Evolutionary conservation across 1,140 invertebrate genomes (phyloP).

Genomic region (Panonychus citri): DNA sequence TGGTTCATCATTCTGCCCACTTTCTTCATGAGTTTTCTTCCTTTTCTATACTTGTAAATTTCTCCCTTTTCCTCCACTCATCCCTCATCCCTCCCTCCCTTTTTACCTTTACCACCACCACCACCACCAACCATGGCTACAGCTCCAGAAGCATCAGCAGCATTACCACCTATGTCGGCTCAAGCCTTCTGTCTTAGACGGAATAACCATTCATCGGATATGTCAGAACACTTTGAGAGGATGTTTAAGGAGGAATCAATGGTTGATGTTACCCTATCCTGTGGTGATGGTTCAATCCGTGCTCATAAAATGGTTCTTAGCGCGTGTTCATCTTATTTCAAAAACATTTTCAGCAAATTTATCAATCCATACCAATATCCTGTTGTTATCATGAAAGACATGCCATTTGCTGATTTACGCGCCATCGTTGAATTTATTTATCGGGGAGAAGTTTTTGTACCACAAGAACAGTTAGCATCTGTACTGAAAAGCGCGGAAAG

Average conservation of each 20-base stretch:
- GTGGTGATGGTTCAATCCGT: slow-evolving; percentile 16
- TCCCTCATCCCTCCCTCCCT: too few relatives aligned
- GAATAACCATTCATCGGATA: background rate
- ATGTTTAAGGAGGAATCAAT: slow-evolving; percentile 8
- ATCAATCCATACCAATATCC: slow-evolving; percentile 63
- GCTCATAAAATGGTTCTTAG: slow-evolving; percentile 24
- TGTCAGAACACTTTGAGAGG: background rate
- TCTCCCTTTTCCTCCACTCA: too few relatives aligned
- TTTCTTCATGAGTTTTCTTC: too few relatives aligned
- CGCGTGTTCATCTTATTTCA: slow-evolving; percentile 27
- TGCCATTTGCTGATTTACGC: slow-evolving; percentile 66
- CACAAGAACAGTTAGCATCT: slow-evolving; percentile 64
- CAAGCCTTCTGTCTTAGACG: slow-evolving; percentile 1
- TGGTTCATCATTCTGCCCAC: too few relatives aligned
- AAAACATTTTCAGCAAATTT: slow-evolving; percentile 24
- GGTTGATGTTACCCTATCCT: slow-evolving; percentile 5
- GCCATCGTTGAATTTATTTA: slow-evolving; percentile 88
- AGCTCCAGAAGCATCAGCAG: too few relatives aligned
- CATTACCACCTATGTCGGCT: background rate
- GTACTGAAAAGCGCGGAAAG: slow-evolving; percentile 68
- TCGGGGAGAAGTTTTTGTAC: slow-evolving; percentile 73
- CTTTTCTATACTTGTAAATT: too few relatives aligned
- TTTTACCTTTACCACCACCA: too few relatives aligned
- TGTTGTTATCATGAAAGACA: slow-evolving; percentile 70
- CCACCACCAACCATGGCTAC: too few relatives aligned